Conservation (phyloP, 2,888 invertebrate species). For the Sarcophaga caerulescens region DNA sequence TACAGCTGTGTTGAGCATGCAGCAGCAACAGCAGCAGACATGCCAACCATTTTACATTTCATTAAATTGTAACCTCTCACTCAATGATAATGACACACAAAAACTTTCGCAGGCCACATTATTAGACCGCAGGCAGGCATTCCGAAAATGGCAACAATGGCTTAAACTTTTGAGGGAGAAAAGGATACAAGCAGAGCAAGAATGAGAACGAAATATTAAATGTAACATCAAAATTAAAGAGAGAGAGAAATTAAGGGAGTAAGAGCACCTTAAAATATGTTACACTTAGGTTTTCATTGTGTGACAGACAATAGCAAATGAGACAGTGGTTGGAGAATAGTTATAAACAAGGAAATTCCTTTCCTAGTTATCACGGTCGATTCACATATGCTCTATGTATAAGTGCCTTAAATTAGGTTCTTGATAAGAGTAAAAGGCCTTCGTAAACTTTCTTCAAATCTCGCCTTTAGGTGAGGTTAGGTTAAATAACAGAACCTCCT, state of each 20-base stretch:
- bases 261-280: not conserved
- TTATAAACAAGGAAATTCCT: no score
- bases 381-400: no score
- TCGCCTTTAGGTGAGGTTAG: no score
- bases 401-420: no score
- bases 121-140: slow-evolving; percentile 62
- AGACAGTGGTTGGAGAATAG: no score
- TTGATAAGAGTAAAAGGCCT: no score
- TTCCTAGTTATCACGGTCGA: no score
- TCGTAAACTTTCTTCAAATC: no score
- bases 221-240: not conserved
- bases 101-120: slow-evolving; percentile 44
- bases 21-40: slow-evolving; percentile 41
- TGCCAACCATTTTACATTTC: slow-evolving; percentile 58
- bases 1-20: not conserved
- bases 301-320: not conserved
- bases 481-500: no score
- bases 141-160: slow-evolving; percentile 6
- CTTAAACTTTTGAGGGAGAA: not conserved
- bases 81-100: slow-evolving; percentile 59
- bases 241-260: not conserved
- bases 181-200: not conserved
- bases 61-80: slow-evolving; percentile 66
- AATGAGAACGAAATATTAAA: not conserved
- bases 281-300: not conserved